Conservation (phyloP, 2,113 vertebrate species). For the Hiodon alosoides region DNA sequence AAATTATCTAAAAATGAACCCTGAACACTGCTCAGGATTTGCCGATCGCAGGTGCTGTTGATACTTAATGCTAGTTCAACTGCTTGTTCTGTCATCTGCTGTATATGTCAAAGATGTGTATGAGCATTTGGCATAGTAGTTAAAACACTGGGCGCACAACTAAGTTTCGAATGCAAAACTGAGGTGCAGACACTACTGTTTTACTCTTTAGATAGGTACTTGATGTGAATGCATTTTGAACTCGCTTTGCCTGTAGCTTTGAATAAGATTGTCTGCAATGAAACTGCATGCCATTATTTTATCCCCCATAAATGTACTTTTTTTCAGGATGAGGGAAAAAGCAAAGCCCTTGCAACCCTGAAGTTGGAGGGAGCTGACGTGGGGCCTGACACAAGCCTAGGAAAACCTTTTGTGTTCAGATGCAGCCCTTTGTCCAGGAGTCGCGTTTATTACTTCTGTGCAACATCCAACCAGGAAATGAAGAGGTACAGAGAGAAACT, state of each 20-base stretch:
- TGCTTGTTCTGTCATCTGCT: too few relatives aligned
- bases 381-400: constrained; percentile 66
- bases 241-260: background rate
- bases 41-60: too few relatives aligned
- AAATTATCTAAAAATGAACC: too few relatives aligned
- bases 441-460: constrained; percentile 74
- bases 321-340: constrained; percentile 79
- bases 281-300: background rate
- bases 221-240: background rate
- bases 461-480: constrained; percentile 86
- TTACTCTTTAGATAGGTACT: too few relatives aligned
- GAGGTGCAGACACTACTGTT: too few relatives aligned
- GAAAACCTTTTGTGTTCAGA: constrained; percentile 85
- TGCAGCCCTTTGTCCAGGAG: constrained; percentile 66
- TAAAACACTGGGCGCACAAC: background rate
- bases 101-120: background rate
- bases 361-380: constrained; percentile 82
- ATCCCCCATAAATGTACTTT: background rate
- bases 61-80: too few relatives aligned
- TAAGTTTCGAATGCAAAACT: too few relatives aligned
- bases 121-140: background rate
- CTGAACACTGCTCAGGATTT: too few relatives aligned
- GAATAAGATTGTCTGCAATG: too few relatives aligned
- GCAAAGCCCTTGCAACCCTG: constrained; percentile 60
- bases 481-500: constrained; percentile 65